Conservation (phyloP, 2,888 invertebrate species). For the Drosophila dives region DNA sequence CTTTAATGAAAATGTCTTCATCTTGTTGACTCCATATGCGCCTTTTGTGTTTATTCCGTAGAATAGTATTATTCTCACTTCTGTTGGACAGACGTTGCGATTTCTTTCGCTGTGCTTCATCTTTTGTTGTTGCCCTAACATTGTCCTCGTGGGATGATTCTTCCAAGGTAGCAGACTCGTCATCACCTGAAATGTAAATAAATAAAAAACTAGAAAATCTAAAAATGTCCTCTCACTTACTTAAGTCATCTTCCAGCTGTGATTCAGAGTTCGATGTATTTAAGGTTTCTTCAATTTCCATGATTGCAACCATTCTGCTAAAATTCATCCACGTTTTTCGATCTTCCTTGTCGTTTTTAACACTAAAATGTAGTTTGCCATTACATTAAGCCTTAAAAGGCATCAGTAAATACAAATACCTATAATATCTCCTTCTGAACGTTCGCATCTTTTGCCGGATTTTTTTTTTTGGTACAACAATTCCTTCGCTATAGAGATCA, state of each 20-base stretch:
- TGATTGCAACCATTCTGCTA: conserved; percentile 18
- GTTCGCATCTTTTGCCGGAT: conserved; percentile 44
- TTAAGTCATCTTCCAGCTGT: not conserved
- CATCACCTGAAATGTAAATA: conserved; percentile 10
- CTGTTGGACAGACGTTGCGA: not conserved
- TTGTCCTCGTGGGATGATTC: not conserved
- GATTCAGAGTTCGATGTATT: not conserved
- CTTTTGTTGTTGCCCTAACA: not conserved
- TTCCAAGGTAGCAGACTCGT: conserved; percentile 16
- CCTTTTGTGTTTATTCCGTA: not conserved
- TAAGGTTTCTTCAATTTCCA: not conserved
- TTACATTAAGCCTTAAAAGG: not conserved
- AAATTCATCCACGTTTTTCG: conserved; percentile 16
- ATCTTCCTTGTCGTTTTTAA: not conserved
- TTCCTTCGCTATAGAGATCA: conserved; percentile 25
- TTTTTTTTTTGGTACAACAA: conserved; percentile 2
- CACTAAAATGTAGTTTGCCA: conserved; percentile 4
- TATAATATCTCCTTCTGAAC: conserved; percentile 31
- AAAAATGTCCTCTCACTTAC: conserved; percentile 22
- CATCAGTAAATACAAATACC: conserved; percentile 9
- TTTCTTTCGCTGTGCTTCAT: not conserved
- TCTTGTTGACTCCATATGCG: conserved; percentile 37
- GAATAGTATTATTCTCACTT: not conserved
- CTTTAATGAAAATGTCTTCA: conserved; percentile 41
- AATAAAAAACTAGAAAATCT: too few relatives aligned